Evolutionary conservation across 37 sponge, comb jelly and placozoan genomes (phyloP), one percentile per base, ranked within the genome.

Genomic region (Haliclona indistincta): DNA sequence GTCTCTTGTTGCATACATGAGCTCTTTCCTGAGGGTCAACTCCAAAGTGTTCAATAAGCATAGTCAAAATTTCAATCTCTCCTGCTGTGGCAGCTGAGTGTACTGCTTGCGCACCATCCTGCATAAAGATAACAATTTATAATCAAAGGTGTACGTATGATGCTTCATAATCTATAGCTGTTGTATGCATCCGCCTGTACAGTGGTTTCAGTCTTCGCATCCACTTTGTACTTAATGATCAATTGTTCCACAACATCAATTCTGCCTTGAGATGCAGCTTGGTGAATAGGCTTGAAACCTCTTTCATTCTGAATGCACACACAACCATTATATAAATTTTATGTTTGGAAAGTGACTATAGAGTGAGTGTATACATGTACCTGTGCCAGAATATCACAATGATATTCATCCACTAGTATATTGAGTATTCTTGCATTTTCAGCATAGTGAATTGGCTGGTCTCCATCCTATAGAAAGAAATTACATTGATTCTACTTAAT

Each of bases 1-100:
- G n/a, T n/a, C n/a, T n/a, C n/a, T n/a, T n/a, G n/a, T n/a, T n/a
- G n/a, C 69, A 2, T 39, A 68, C 69, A 39, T 68, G 45, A 33
- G 69, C 69, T 17, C 42, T 68, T 38, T 42, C 69, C 8, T 68
- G 69, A 43, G 69, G 69, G 20, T 37, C 43, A 2, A 68, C 69
- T 38, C 45, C 69, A 68, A 43, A 68, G 2, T 68, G 43, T 23
- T 68, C 69, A 29, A 68, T 68, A 26, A 68, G 69, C n/a, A 41
- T 4, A 29, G 13, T 37, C 45, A 68, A 3, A 6, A 43, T 17
- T 26, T 68, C 25, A 6, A 8, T 4, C 2, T 68, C 1, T 3
- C 69, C 69, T 43, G n/a, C 8, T 23, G n/a, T 3, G 23, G 69
- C 69, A 6, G 69, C 69, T 15, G n/a, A 26, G 45, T 68, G 69